Conservation (phyloP, 2,113 vertebrate species). For the Epinephelus moara region DNA sequence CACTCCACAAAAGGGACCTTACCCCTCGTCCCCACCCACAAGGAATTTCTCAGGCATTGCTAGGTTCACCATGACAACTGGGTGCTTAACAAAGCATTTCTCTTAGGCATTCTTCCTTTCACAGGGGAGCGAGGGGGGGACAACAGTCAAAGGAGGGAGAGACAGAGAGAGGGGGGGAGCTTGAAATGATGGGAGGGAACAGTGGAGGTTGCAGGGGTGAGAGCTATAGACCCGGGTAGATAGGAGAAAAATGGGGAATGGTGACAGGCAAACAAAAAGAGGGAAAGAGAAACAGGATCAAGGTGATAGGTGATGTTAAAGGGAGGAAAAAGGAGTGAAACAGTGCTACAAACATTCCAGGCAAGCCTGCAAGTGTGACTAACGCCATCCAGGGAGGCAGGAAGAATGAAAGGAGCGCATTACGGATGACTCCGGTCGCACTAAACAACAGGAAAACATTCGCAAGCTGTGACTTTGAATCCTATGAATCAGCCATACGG, state of each 20-base stretch:
- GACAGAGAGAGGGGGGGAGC: constrained; percentile 39
- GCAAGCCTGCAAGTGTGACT: constrained; percentile 67
- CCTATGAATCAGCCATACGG: constrained; percentile 9
- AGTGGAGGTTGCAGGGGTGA: constrained; percentile 75
- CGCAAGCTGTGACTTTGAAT: constrained; percentile 51
- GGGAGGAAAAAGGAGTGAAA: constrained; percentile 39
- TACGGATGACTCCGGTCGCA: constrained; percentile 47
- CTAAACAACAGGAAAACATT: constrained; percentile 46
- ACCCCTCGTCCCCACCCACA: constrained; percentile 82
- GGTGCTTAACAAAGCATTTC: constrained; percentile 88
- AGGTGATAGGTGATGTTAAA: constrained; percentile 77
- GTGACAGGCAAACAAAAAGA: constrained; percentile 73
- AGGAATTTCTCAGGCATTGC: constrained; percentile 87
- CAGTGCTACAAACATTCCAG: constrained; percentile 68
- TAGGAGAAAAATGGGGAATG: constrained; percentile 69
- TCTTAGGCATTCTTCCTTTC: constrained; percentile 87
- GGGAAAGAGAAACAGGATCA: constrained; percentile 78
- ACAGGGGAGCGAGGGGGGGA: constrained; percentile 60
- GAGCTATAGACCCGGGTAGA: constrained; percentile 64
- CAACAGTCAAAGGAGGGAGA: constrained; percentile 72
- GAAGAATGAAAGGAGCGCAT: constrained; percentile 34
- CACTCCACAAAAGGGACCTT: constrained; percentile 82
- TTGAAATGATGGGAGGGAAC: constrained; percentile 66
- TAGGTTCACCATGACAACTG: constrained; percentile 87
- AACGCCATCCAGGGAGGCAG: constrained; percentile 52